Conservation (phyloP, 2,888 invertebrate species). For the Scaptomyza parva region DNA sequence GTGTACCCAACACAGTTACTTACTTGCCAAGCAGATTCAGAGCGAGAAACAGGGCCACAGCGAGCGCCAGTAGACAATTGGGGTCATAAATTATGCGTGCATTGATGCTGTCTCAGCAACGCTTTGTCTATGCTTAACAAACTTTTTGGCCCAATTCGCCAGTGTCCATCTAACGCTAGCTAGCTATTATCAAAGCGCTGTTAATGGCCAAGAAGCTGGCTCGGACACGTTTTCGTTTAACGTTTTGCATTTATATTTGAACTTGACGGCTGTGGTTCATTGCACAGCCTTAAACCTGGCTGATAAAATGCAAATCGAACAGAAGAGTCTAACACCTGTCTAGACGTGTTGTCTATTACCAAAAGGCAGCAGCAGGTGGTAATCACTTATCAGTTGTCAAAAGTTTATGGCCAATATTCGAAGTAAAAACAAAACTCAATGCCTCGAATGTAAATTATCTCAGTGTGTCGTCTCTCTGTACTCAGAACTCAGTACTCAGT, state of each 20-base stretch:
- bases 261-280: constrained; percentile 54
- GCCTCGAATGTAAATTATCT: constrained; percentile 19
- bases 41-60: constrained; percentile 4
- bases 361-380: constrained; percentile 62
- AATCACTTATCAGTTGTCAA: constrained; percentile 28
- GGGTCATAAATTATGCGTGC: constrained; percentile 73
- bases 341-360: constrained; percentile 53
- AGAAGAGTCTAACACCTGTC: constrained; percentile 60
- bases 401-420: constrained; percentile 52
- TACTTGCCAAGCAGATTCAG: constrained; percentile 1
- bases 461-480: neutral
- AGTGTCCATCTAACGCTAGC: constrained; percentile 22
- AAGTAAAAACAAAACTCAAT: constrained; percentile 13
- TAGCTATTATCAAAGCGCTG: constrained; percentile 12
- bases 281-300: constrained; percentile 40
- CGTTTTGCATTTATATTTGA: constrained; percentile 29
- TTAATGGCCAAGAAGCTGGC: constrained; percentile 3
- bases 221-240: constrained; percentile 18
- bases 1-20: constrained; percentile 14
- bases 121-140: constrained; percentile 34
- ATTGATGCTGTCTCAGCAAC: constrained; percentile 32
- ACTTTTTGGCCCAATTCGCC: constrained; percentile 46
- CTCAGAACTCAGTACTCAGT: neutral
- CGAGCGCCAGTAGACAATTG: constrained; percentile 51
- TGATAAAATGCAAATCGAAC: constrained; percentile 63